Percentiles rank a stretch among this genome's conserved stretches.
Evolutionary conservation across 2,888 invertebrate species (phyloP).

Genomic region (Chalcis sispes): DNA sequence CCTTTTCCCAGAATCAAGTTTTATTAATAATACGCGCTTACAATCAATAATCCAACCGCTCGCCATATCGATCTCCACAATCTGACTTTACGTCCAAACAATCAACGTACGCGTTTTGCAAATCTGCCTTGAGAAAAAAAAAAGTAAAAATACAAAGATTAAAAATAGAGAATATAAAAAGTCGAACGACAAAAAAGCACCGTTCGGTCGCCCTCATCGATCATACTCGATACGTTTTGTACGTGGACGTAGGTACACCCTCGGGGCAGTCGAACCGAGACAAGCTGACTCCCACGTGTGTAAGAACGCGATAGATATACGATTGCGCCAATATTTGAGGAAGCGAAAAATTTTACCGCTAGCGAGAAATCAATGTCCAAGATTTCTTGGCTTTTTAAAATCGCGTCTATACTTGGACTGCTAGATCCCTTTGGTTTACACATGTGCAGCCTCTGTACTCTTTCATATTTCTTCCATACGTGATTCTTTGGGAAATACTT

Average conservation of each 20-base stretch:
- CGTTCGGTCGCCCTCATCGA: constrained; percentile 35
- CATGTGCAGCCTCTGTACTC: neutral
- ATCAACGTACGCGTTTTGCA: too few relatives aligned
- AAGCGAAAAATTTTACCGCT: constrained; percentile 16
- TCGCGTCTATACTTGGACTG: too few relatives aligned
- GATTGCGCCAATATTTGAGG: constrained; percentile 53
- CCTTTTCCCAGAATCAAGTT: too few relatives aligned
- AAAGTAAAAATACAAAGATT: too few relatives aligned
- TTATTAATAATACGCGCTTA: too few relatives aligned
- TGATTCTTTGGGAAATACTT: neutral
- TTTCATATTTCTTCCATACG: neutral
- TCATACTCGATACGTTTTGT: constrained; percentile 9
- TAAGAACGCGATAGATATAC: neutral
- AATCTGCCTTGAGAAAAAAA: neutral
- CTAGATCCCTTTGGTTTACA: neutral
- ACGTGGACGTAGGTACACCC: too few relatives aligned
- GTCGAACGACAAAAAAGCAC: too few relatives aligned
- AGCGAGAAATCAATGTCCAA: neutral
- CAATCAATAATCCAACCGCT: neutral
- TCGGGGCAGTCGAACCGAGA: constrained; percentile 1
- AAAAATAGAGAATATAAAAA: too few relatives aligned
- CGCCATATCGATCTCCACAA: neutral
- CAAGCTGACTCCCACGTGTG: constrained; percentile 38
- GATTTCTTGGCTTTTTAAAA: constrained; percentile 1
- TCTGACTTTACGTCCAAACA: too few relatives aligned